Evolutionary conservation across 2,797 vertebrate species (phyloP).

Genomic region (Ficedula albicollis): DNA sequence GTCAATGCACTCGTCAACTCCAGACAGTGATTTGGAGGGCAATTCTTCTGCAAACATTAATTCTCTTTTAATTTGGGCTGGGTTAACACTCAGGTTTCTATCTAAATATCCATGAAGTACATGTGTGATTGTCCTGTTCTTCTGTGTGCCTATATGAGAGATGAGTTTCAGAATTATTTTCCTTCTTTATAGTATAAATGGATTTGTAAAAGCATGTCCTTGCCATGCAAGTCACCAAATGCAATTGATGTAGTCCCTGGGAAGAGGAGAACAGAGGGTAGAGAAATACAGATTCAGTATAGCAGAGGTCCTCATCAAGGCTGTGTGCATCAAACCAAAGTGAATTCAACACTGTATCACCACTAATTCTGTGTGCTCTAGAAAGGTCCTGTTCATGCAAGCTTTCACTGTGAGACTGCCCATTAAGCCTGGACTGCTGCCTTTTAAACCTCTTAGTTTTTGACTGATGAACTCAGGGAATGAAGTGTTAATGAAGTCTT

Average conservation of each 20-base stretch:
- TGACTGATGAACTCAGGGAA: neutral
- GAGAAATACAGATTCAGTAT: neutral
- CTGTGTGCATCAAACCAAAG: neutral
- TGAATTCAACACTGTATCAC: neutral
- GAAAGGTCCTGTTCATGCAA: neutral
- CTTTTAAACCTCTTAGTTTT: neutral
- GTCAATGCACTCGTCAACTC: neutral
- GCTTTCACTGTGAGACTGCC: neutral
- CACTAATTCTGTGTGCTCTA: accelerated
- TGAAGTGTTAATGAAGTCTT: neutral
- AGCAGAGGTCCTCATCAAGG: neutral
- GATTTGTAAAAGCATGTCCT: neutral
- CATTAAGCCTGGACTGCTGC: neutral
- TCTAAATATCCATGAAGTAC: neutral
- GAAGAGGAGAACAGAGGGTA: neutral
- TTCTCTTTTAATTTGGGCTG: neutral
- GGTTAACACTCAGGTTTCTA: neutral
- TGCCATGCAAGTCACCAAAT: neutral
- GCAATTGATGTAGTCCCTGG: neutral
- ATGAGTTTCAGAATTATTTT: neutral
- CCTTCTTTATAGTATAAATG: neutral
- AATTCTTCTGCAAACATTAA: neutral
- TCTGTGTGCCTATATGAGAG: neutral
- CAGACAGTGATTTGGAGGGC: neutral
- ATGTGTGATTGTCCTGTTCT: neutral